phyloP scores from a whole-genome alignment of 2,113 vertebrate genomes.

The Gnathochromis pfefferi region DNA sequence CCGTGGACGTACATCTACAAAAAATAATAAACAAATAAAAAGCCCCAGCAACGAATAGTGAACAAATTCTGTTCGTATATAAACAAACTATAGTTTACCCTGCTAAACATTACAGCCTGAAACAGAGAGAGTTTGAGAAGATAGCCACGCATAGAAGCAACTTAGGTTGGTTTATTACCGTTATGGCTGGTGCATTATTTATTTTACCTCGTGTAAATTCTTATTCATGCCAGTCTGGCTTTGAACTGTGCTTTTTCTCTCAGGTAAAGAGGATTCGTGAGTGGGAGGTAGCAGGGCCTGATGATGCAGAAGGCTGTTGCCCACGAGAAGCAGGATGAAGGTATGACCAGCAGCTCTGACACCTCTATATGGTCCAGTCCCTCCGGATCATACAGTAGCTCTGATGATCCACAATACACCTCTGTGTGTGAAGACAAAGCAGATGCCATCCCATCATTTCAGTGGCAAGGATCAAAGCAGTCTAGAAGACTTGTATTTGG shows the following conservation, averaged over 20 bases:
- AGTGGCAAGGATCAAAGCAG: neutral
- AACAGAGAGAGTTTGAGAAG: neutral
- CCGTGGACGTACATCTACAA: neutral
- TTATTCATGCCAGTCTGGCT: neutral
- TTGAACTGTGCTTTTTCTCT: neutral
- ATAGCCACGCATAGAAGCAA: neutral
- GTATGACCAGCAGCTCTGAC: neutral
- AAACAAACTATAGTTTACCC: neutral
- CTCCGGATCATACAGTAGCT: neutral
- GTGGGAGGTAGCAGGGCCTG: neutral
- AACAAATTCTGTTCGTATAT: neutral
- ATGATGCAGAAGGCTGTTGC: neutral
- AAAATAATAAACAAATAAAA: neutral
- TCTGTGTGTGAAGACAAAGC: conserved; percentile 36
- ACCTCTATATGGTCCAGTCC: neutral
- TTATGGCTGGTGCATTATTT: neutral
- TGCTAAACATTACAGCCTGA: neutral
- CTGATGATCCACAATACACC: neutral
- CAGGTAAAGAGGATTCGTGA: neutral
- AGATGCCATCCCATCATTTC: neutral
- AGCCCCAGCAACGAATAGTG: neutral
- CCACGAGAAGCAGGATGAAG: neutral
- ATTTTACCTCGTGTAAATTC: neutral
- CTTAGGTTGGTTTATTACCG: neutral
- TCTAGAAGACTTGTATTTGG: neutral